Base-by-base conservation (phyloP, 92 coral and sea anemone species). In the Phymanthus crucifer region DNA sequence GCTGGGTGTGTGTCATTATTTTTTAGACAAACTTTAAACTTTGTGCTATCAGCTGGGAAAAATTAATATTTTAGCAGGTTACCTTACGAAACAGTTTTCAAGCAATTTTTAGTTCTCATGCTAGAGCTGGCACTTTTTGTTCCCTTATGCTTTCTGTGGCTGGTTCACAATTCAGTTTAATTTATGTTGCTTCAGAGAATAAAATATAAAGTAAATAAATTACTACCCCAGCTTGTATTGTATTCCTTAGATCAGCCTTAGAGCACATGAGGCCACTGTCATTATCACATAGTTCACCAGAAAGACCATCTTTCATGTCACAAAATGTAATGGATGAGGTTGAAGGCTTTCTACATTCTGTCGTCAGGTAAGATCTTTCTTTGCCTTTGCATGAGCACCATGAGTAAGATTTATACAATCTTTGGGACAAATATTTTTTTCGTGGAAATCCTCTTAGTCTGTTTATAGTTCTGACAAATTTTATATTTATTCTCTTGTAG, bases 271-370 rank as follows among this genome's bases (percentile, higher is more conserved):
- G 80, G 75, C 94, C 99, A 1, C 81, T 95, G 57, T 91, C 95
- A 4, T 36, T 95, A 65, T 95, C 99, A 14, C 75, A 57, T 38
- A 83, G 91, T 14, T 95, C 99, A 69, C 98, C 99, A 58, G 99
- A 90, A 76, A 83, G 92, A 45, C 99, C 99, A 11, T 85, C 87
- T 0, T 93, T 90, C 74, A 77, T 95, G n/a, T 88, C 94, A 32
- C 86, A 90, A 33, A 93, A 88, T 91, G 99, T 95, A 74, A 88
- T 95, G 75, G 98, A 95, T 81, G 99, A 95, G 68, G 91, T 95
- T 80, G 99, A 95, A 83, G 88, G 89, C 73, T 95, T 95, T 57
- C 89, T 95, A 29, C 95, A 89, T 80, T 86, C 92, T 8, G 73
- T 95, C 37, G 99, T 94, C 31, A 87, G 96, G 99, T 93, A 35